Percentiles rank a stretch among this genome's conserved stretches.
Evolutionary conservation across 2,888 invertebrate species (phyloP).

Genomic region (Eristalinus aeneus): DNA sequence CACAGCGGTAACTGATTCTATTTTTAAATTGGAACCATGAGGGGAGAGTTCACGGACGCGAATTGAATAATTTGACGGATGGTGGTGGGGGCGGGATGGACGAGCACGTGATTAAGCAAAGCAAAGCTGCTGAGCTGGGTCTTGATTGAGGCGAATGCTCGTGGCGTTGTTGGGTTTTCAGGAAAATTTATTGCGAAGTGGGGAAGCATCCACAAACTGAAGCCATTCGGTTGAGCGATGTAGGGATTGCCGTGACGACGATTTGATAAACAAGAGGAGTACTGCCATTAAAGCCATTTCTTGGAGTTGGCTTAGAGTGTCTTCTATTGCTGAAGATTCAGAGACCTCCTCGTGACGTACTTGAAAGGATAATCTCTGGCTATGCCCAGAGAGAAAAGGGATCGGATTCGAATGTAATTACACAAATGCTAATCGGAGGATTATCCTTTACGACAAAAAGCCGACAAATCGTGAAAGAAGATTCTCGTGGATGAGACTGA

Average conservation of each 20-base stretch:
- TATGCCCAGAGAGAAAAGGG: no score
- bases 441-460: no score
- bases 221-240: background rate
- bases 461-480: no score
- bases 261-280: background rate
- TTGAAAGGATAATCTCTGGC: no score
- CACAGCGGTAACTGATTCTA: constrained; percentile 2
- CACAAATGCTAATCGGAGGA: no score
- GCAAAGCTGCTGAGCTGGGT: background rate
- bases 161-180: background rate
- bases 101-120: background rate
- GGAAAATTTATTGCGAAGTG: background rate
- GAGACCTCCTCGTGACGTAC: no score
- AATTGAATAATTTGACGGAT: background rate
- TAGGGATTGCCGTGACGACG: background rate
- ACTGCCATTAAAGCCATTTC: background rate
- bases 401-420: no score
- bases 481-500: no score
- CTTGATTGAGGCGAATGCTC: background rate
- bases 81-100: background rate
- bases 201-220: background rate
- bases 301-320: no score
- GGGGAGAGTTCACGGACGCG: background rate
- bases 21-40: constrained; percentile 5
- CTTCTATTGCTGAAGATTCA: no score